A percentile compares a stretch with the other conserved stretches of the same genome.
phyloP scores from a whole-genome alignment of 2,888 invertebrate species.

The Drosophila cognata region DNA sequence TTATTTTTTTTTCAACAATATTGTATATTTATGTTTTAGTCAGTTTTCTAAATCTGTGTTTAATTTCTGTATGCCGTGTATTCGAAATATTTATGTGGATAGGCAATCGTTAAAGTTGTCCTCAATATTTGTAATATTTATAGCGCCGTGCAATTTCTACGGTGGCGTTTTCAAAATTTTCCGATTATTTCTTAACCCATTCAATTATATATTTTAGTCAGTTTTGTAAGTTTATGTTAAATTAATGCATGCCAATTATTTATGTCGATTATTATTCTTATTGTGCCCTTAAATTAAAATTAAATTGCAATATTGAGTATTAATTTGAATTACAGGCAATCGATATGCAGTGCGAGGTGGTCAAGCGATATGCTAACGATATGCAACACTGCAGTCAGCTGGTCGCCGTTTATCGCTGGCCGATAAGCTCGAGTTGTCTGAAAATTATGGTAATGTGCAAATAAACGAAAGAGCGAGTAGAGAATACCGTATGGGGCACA shows the following conservation, averaged over 20 bases:
- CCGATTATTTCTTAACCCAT: constrained; percentile 12
- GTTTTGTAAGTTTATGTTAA: constrained; percentile 21
- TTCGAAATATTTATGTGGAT: constrained; percentile 2
- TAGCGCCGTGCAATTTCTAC: constrained; percentile 16
- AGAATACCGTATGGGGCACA: constrained; percentile 30
- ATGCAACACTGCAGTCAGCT: constrained; percentile 35
- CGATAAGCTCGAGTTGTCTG: constrained; percentile 24
- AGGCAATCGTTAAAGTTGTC: neutral
- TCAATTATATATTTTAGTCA: constrained; percentile 36
- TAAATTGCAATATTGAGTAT: constrained; percentile 85
- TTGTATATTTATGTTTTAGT: constrained; percentile 43
- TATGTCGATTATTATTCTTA: constrained; percentile 18
- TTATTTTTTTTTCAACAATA: constrained; percentile 16
- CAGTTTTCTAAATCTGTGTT: constrained; percentile 17
- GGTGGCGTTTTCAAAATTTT: constrained; percentile 30
- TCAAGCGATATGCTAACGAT: neutral
- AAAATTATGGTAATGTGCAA: constrained; percentile 27
- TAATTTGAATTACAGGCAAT: constrained; percentile 8
- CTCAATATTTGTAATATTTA: constrained; percentile 10
- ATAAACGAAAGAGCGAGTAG: constrained; percentile 25
- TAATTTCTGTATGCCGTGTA: constrained; percentile 31
- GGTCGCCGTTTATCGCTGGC: constrained; percentile 15
- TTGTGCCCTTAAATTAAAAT: constrained; percentile 86
- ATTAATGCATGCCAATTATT: constrained; percentile 15
- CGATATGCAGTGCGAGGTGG: constrained; percentile 2